These are phyloP conservation scores for Amyelois transitella DNA, from an alignment of 1,140 invertebrate genomes.

Conservation along the genomic window DNA sequence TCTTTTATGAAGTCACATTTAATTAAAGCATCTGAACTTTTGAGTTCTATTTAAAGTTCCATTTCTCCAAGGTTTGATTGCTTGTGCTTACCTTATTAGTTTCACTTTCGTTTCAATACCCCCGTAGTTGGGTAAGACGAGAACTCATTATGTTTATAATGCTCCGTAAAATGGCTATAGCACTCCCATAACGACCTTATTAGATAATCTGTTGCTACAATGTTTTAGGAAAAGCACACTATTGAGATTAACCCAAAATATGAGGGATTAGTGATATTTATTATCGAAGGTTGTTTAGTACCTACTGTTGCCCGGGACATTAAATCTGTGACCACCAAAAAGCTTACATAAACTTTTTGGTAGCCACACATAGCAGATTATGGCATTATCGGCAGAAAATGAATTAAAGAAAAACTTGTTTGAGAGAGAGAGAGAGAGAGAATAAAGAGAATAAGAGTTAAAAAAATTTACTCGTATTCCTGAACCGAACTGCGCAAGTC, in stretches of 20 bases:
- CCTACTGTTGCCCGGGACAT: background rate
- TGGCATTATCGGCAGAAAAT: too few relatives aligned
- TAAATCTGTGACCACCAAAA: too few relatives aligned
- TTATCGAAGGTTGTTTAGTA: background rate
- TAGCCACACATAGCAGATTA: too few relatives aligned
- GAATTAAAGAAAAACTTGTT: too few relatives aligned
- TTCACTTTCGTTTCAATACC: conserved; percentile 61
- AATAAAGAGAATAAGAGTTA: too few relatives aligned
- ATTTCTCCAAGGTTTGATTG: conserved; percentile 5
- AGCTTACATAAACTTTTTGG: too few relatives aligned
- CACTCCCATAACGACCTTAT: conserved; percentile 12
- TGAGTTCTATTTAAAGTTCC: conserved; percentile 14
- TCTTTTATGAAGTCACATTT: background rate
- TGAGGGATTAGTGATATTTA: conserved; percentile 13
- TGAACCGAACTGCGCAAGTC: too few relatives aligned
- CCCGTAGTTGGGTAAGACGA: conserved; percentile 15
- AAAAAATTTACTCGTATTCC: too few relatives aligned
- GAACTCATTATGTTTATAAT: conserved; percentile 21
- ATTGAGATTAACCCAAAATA: conserved; percentile 1
- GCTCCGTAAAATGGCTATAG: conserved; percentile 12
- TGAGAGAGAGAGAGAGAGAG: too few relatives aligned
- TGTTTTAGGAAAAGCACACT: conserved; percentile 5
- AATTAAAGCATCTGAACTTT: conserved; percentile 1
- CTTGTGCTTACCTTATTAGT: conserved; percentile 41
- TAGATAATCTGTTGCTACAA: conserved; percentile 1